A percentile compares a stretch with the other conserved stretches of the same genome.
phyloP scores from a whole-genome alignment of 2,888 invertebrate species.

The Euspilapteryx auroguttella region DNA sequence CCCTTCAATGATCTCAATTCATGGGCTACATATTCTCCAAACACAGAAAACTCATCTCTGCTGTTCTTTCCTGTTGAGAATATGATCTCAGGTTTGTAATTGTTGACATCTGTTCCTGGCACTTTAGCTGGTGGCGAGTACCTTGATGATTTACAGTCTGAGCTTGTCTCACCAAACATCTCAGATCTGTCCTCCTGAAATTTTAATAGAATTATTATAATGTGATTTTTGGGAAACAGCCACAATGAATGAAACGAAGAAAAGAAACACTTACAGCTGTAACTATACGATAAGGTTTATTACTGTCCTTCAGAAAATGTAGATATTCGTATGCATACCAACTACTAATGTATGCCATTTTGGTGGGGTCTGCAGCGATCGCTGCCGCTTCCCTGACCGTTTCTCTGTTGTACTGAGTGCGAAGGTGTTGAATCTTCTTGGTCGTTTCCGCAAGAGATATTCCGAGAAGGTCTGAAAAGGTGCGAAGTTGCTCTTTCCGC shows the following conservation, averaged over 20 bases:
- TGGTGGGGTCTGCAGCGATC: slow-evolving; percentile 45
- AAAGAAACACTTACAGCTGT: slow-evolving; percentile 23
- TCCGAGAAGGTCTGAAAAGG: slow-evolving; percentile 33
- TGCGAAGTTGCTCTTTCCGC: slow-evolving; percentile 37
- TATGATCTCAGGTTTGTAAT: slow-evolving; percentile 20
- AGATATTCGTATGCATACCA: slow-evolving; percentile 63
- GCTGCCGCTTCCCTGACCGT: slow-evolving; percentile 55
- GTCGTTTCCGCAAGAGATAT: slow-evolving; percentile 49
- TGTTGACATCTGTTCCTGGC: slow-evolving; percentile 18
- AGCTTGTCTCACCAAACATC: too few species aligned
- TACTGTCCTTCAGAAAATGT: slow-evolving; percentile 62
- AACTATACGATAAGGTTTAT: slow-evolving; percentile 38
- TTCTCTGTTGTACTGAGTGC: slow-evolving; percentile 65
- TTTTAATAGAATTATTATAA: too few species aligned
- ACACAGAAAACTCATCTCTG: slow-evolving; percentile 59
- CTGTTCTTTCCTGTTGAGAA: slow-evolving; percentile 15
- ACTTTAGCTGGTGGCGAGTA: slow-evolving; percentile 30
- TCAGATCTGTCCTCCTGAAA: too few species aligned
- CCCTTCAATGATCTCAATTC: slow-evolving; percentile 59
- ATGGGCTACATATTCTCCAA: slow-evolving; percentile 64
- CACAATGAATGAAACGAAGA: not conserved
- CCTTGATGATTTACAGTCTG: too few species aligned
- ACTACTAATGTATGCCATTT: slow-evolving; percentile 52
- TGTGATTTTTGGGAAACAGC: not conserved
- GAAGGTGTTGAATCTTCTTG: slow-evolving; percentile 63